Conservation (phyloP, 2,888 invertebrate species). For the Harmothoe impar region DNA sequence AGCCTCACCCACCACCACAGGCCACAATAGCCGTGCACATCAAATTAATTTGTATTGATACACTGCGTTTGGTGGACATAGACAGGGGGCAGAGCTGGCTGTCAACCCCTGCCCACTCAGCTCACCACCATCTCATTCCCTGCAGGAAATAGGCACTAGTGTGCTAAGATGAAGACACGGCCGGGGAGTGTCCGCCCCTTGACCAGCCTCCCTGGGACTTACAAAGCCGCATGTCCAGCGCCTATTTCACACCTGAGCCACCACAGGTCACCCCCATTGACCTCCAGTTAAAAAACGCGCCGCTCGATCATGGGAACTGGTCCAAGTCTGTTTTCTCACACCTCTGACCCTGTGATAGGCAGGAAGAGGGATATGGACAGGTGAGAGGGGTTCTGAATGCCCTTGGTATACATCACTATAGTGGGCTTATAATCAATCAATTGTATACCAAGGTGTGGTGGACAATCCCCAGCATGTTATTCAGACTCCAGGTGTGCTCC, state of each 20-base stretch:
- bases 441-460: background rate
- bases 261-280: constrained; percentile 32
- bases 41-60: constrained; percentile 60
- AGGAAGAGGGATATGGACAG: background rate
- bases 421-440: constrained; percentile 36
- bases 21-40: constrained; percentile 12
- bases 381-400: background rate
- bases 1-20: background rate
- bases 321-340: background rate
- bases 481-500: background rate
- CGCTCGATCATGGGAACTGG: constrained; percentile 50
- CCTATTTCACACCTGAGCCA: constrained; percentile 50
- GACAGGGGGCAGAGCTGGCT: constrained; percentile 32
- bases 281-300: constrained; percentile 37
- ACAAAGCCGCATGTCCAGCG: constrained; percentile 45
- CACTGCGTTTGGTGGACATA: constrained; percentile 28
- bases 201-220: background rate
- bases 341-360: background rate
- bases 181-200: background rate
- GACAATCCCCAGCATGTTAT: background rate
- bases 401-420: background rate
- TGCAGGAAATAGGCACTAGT: constrained; percentile 58
- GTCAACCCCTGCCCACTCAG: background rate
- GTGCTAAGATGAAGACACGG: constrained; percentile 57
- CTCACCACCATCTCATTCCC: constrained; percentile 9